Conservation (phyloP, 2,113 vertebrate species). For the Apistogramma diplotaenia region DNA sequence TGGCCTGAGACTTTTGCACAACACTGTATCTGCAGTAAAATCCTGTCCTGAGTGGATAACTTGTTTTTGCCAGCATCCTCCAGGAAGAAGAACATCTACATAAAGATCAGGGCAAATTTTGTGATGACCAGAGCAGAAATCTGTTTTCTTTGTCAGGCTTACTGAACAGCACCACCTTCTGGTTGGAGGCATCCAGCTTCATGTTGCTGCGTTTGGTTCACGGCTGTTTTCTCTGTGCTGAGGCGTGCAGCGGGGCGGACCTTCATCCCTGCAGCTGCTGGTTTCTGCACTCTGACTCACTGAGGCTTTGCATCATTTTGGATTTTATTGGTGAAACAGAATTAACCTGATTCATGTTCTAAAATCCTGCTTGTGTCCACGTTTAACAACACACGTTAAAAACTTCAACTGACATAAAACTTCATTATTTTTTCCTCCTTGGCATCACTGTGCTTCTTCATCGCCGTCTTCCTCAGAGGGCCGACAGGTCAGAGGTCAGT, state of each 20-base stretch:
- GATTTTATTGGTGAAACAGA: background rate
- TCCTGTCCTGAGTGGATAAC: too few species aligned
- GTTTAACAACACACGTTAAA: background rate
- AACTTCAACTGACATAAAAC: background rate
- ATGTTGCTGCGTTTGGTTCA: too few species aligned
- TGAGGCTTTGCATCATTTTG: background rate
- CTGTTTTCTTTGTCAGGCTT: background rate
- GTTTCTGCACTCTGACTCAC: background rate
- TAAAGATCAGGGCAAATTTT: too few species aligned
- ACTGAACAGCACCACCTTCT: background rate
- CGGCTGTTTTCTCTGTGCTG: background rate
- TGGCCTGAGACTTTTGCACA: background rate
- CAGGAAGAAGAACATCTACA: too few species aligned
- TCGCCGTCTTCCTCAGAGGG: background rate
- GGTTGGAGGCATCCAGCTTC: background rate
- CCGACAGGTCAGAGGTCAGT: background rate
- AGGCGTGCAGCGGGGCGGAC: background rate
- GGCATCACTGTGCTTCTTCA: background rate
- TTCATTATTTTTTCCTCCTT: background rate
- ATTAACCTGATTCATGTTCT: background rate
- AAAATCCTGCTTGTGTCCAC: background rate
- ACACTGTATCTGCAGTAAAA: background rate
- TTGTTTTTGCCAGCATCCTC: too few species aligned
- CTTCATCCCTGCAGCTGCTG: background rate
- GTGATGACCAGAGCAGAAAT: background rate